These are phyloP conservation scores for Sphyrna mokarran DNA, from an alignment of 2,113 vertebrate genomes.

Conservation along the genomic window DNA sequence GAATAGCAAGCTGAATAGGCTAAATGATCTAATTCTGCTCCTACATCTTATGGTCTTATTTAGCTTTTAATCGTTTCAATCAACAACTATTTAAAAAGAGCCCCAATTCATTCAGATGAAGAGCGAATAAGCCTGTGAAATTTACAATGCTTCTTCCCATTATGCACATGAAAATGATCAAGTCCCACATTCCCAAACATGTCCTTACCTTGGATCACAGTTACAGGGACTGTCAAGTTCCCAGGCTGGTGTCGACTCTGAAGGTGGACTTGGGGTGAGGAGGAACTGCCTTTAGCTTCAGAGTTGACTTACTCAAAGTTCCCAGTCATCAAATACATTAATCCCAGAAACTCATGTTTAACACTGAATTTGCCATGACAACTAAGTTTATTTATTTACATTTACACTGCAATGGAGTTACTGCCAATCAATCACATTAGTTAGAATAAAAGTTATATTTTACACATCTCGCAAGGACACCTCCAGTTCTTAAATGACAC, in stretches of 20 bases:
- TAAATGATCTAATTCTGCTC: no score
- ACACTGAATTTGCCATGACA: background rate
- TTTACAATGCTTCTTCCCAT: background rate
- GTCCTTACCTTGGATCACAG: background rate
- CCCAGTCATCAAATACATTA: background rate
- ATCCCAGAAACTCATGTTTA: background rate
- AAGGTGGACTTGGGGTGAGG: background rate
- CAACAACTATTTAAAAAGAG: background rate
- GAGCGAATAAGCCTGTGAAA: background rate
- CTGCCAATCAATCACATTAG: background rate
- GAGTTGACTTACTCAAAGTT: background rate
- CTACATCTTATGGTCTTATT: background rate
- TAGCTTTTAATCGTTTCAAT: background rate
- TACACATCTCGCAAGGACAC: background rate
- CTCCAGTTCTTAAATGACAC: background rate
- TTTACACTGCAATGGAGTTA: no score
- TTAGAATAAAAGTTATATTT: background rate
- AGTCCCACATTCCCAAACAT: background rate
- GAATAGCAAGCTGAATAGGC: no score
- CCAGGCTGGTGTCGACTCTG: background rate
- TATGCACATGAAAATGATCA: background rate
- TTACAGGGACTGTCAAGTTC: background rate
- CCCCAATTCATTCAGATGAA: background rate
- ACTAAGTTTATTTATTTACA: no score
- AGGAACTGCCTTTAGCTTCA: background rate